Evolutionary conservation across 2,888 invertebrate species (phyloP), one percentile per base, ranked within the genome.

Genomic region (Dromius quadrimaculatus): DNA sequence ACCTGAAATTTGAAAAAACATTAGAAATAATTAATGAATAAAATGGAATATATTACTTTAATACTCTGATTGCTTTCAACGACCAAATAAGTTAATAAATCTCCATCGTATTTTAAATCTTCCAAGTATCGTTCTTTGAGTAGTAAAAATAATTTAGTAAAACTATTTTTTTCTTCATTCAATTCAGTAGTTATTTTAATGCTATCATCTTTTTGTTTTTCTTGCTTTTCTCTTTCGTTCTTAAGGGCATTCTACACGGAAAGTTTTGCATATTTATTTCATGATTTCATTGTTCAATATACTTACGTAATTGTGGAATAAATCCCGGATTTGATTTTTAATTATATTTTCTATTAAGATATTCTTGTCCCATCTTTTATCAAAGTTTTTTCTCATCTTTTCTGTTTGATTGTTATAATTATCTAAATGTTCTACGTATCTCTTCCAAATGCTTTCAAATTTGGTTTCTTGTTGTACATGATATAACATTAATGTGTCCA

Each of bases 361-460:
- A 68, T 68, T 22, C 9, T 43, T 41, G 28, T 43, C 34, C 23
- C 17, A 6, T 9, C 38, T 23, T 28, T 38, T 34, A n/a, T 59
- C 32, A 17, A 32, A 68, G 11, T 68, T 59, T 32, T 43, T 59
- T 34, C 41, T 19, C 2, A 9, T 43, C 11, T 59, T 22, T 5
- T 2, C 17, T 28, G 54, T 59, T 13, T 23, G 11, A 6, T 45
- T 9, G 8, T 19, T 17, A 17, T 59, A 68, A 2, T 41, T 23
- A 19, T 59, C 19, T 43, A 68, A 43, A 32, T 17, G 17, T 15
- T 17, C 19, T 13, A 23, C 23, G 13, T 32, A 68, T 4, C 1
- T 32, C 20, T 34, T 59, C 68, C 68, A 68, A n/a, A 59, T 13
- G 3, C 13, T 11, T 59, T 59, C 59, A 19, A 59, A 68, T 6